Percentiles rank a stretch among this genome's conserved stretches.
These are phyloP conservation scores for Cydia amplana DNA, from an alignment of 1,140 invertebrate species.

Conservation along the genomic window DNA sequence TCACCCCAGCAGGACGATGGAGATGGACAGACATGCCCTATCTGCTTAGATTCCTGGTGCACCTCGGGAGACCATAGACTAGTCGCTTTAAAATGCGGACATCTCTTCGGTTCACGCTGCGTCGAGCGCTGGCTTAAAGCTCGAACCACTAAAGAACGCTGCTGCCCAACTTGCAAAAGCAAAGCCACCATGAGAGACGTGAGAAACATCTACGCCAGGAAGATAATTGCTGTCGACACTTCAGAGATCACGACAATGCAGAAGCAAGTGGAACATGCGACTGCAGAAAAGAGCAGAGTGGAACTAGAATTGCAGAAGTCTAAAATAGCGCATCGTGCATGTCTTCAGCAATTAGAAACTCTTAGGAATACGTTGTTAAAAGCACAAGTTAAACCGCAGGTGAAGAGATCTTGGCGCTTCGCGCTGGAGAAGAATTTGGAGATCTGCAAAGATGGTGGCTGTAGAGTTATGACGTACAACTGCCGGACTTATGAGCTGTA, in stretches of 20 bases:
- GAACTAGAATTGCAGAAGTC: constrained; percentile 67
- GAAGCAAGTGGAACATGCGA: constrained; percentile 72
- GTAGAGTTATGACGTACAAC: constrained; percentile 88
- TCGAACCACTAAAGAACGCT: constrained; percentile 62
- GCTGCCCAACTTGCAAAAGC: constrained; percentile 93
- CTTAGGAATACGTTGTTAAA: constrained; percentile 65
- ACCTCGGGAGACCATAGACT: constrained; percentile 92
- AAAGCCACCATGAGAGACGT: constrained; percentile 88
- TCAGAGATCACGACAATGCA: constrained; percentile 79
- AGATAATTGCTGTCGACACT: constrained; percentile 77
- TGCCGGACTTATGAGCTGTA: constrained; percentile 82
- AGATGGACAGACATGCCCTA: constrained; percentile 88
- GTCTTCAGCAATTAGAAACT: constrained; percentile 70
- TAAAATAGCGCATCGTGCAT: constrained; percentile 69
- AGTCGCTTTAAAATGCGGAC: constrained; percentile 92
- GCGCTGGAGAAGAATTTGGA: constrained; percentile 83
- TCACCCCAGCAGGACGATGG: constrained; percentile 72
- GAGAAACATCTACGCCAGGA: constrained; percentile 81
- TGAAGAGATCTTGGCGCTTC: constrained; percentile 71
- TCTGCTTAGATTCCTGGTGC: constrained; percentile 93
- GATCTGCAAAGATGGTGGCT: constrained; percentile 84
- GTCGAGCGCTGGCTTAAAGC: constrained; percentile 89
- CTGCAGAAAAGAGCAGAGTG: constrained; percentile 60
- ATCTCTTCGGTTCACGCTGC: constrained; percentile 93
- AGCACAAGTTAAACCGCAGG: constrained; percentile 52